phyloP scores from a whole-genome alignment of 2,113 vertebrate genomes.

The Anguilla rostrata region DNA sequence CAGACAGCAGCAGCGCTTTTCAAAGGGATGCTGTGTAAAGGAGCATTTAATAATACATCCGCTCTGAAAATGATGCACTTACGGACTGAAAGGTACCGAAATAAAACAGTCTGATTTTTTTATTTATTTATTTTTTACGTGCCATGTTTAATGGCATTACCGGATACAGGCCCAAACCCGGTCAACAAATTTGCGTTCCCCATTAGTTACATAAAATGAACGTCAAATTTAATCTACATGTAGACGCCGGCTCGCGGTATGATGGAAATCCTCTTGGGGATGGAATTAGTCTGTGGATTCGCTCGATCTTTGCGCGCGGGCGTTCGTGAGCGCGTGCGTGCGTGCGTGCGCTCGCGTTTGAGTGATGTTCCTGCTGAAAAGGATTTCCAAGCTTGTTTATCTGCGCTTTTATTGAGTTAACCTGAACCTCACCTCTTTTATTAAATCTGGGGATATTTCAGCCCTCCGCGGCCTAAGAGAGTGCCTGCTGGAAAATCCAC shows the following conservation, averaged over 20 bases:
- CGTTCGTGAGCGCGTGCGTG: neutral
- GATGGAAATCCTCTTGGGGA: neutral
- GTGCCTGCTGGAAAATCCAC: neutral
- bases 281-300: neutral
- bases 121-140: neutral
- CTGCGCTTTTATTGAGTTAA: neutral
- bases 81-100: no score
- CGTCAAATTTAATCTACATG: neutral
- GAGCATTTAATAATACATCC: no score
- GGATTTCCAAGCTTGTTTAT: neutral
- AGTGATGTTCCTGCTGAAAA: neutral
- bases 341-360: neutral
- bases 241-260: neutral
- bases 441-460: neutral
- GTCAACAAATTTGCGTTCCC: neutral
- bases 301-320: neutral
- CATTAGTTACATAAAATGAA: neutral
- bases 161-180: no score
- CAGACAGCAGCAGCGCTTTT: no score
- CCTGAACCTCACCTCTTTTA: neutral
- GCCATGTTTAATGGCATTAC: no score
- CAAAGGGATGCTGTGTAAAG: no score
- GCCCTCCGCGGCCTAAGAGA: neutral
- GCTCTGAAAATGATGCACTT: no score
- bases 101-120: no score